Percentiles rank a stretch among this genome's conserved stretches.
phyloP scores from a whole-genome alignment of 1,140 invertebrate species.

The Euwallacea fornicatus region DNA sequence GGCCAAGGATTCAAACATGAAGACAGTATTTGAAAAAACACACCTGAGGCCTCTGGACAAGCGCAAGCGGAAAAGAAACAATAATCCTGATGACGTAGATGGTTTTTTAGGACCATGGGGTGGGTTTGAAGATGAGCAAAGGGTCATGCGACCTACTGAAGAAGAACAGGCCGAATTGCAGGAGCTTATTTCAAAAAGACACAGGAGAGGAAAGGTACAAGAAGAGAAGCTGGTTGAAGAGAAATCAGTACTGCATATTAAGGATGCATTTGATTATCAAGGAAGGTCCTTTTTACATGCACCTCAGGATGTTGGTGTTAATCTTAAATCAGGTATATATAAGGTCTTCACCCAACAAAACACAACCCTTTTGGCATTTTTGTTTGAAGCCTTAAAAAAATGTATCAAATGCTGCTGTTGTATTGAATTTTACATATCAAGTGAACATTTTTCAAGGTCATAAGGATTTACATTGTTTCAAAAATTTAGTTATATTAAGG shows the following conservation, averaged over 20 bases:
- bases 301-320: constrained; percentile 95
- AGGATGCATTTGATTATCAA: constrained; percentile 95
- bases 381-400: too few species aligned
- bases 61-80: constrained; percentile 89
- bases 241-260: constrained; percentile 92
- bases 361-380: too few species aligned
- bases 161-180: constrained; percentile 91
- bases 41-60: constrained; percentile 63
- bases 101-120: constrained; percentile 98
- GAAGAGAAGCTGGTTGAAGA: constrained; percentile 95
- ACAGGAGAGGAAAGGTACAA: constrained; percentile 77
- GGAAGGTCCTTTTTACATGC: constrained; percentile 92
- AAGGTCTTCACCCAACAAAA: neutral
- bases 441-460: too few species aligned
- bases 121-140: constrained; percentile 87
- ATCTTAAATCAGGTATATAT: constrained; percentile 71
- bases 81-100: constrained; percentile 88
- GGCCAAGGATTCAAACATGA: constrained; percentile 51
- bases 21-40: constrained; percentile 88
- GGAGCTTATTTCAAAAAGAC: constrained; percentile 91
- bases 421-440: too few species aligned
- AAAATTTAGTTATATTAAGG: too few species aligned
- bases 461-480: too few species aligned
- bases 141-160: constrained; percentile 83
- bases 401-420: too few species aligned